Conservation (phyloP, 2,888 invertebrate species). For the Cataglyphis rosenhaueri region DNA sequence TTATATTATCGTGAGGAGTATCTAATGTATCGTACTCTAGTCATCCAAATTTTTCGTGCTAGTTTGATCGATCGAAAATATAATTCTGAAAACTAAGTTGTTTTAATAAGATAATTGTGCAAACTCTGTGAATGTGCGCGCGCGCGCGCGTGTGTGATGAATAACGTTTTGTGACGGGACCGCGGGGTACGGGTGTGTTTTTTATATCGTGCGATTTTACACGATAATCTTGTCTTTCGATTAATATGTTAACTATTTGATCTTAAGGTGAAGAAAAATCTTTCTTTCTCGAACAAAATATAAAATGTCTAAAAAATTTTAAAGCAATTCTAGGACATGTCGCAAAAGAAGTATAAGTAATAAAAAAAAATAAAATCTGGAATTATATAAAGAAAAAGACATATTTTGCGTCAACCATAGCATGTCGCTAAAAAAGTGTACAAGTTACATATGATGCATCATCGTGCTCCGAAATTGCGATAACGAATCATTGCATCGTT, state of each 20-base stretch:
- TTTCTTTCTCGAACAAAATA: background rate
- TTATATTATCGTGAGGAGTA: background rate
- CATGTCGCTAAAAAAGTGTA: background rate
- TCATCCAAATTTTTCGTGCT: background rate
- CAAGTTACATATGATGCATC: background rate
- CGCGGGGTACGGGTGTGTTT: background rate
- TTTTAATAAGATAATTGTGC: background rate
- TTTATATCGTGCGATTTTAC: background rate
- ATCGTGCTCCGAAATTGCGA: slow-evolving; percentile 1
- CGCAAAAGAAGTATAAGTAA: background rate
- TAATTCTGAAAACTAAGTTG: background rate
- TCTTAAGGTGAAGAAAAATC: background rate
- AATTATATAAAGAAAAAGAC: background rate
- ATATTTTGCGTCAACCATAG: background rate
- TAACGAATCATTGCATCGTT: background rate
- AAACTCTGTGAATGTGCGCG: background rate
- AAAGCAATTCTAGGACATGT: background rate
- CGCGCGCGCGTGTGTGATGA: background rate
- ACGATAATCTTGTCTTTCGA: background rate
- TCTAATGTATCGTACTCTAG: background rate
- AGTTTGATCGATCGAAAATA: slow-evolving; percentile 21
- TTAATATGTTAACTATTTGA: background rate
- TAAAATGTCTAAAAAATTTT: background rate
- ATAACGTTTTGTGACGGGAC: background rate
- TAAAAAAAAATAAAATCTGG: background rate